Percentiles rank a stretch among this genome's conserved stretches.
Conservation (phyloP, 1,140 invertebrate species). For the Hyles vespertilio region DNA sequence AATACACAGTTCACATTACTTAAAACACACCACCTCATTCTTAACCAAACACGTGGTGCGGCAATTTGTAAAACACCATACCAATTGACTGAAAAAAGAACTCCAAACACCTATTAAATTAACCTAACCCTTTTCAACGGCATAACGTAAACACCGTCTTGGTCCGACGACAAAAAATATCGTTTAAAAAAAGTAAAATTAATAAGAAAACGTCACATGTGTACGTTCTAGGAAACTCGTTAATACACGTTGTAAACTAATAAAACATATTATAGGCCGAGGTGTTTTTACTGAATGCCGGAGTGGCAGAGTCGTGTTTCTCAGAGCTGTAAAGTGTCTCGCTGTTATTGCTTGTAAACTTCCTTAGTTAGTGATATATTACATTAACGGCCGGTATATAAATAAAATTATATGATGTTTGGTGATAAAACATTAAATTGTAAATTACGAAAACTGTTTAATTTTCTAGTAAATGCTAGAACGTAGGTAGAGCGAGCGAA, state of each 20-base stretch:
- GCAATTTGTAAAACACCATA: constrained; percentile 1
- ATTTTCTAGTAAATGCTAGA: too few relatives aligned
- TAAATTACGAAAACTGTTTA: too few relatives aligned
- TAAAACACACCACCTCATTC: not conserved
- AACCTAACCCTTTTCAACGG: constrained; percentile 1
- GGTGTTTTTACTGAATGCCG: too few relatives aligned
- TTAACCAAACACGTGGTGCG: constrained; percentile 8
- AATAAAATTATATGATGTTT: too few relatives aligned
- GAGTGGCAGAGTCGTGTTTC: too few relatives aligned
- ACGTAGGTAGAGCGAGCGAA: too few relatives aligned
- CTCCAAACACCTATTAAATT: constrained; percentile 8
- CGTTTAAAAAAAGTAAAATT: constrained; percentile 10
- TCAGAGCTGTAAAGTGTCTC: too few relatives aligned
- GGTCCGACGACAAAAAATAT: constrained; percentile 7
- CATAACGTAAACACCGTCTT: constrained; percentile 6
- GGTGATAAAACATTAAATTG: too few relatives aligned
- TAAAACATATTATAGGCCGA: constrained; percentile 3
- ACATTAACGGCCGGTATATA: too few relatives aligned
- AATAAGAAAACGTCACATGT: constrained; percentile 10
- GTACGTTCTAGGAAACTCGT: constrained; percentile 13
- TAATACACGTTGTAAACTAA: constrained; percentile 11
- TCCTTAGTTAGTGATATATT: too few relatives aligned
- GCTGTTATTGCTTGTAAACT: too few relatives aligned
- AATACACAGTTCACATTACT: too few relatives aligned
- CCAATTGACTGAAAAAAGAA: constrained; percentile 1